Percentiles rank a stretch among this genome's conserved stretches.
phyloP scores from a whole-genome alignment of 2,888 invertebrate species.

The Matsumyia berberina region DNA sequence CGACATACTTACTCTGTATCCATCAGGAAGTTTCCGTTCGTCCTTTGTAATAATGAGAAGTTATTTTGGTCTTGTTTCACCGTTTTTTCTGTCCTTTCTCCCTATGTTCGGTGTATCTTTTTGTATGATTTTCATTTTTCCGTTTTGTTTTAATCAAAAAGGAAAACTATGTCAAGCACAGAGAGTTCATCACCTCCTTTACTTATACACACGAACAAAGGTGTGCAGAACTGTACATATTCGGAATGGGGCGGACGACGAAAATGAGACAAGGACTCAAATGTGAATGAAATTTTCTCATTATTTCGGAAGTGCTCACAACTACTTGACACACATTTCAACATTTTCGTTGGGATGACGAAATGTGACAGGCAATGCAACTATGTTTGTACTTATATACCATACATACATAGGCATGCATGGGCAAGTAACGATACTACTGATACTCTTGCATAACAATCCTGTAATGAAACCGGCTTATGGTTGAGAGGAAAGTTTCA shows the following conservation, averaged over 20 bases:
- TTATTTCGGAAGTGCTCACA: conserved; percentile 71
- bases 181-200: conserved; percentile 56
- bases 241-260: conserved; percentile 16
- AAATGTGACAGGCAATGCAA: conserved; percentile 35
- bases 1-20: conserved; percentile 4
- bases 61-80: conserved; percentile 53
- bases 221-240: conserved; percentile 5
- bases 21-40: conserved; percentile 40
- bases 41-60: conserved; percentile 66
- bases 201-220: conserved; percentile 18
- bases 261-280: conserved; percentile 63
- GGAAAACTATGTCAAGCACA: conserved; percentile 71
- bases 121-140: conserved; percentile 17
- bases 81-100: conserved; percentile 9
- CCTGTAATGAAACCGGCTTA: conserved; percentile 67
- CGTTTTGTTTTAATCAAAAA: conserved; percentile 65
- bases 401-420: conserved; percentile 8
- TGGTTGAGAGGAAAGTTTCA: conserved; percentile 50
- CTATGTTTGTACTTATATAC: conserved; percentile 11
- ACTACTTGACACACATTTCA: conserved; percentile 72
- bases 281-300: conserved; percentile 69
- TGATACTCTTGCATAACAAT: conserved; percentile 62
- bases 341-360: conserved; percentile 48
- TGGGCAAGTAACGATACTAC: conserved; percentile 34
- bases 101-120: conserved; percentile 34